phyloP scores from a whole-genome alignment of 2,888 invertebrate species.

The Cataglyphis rosenhaueri region DNA sequence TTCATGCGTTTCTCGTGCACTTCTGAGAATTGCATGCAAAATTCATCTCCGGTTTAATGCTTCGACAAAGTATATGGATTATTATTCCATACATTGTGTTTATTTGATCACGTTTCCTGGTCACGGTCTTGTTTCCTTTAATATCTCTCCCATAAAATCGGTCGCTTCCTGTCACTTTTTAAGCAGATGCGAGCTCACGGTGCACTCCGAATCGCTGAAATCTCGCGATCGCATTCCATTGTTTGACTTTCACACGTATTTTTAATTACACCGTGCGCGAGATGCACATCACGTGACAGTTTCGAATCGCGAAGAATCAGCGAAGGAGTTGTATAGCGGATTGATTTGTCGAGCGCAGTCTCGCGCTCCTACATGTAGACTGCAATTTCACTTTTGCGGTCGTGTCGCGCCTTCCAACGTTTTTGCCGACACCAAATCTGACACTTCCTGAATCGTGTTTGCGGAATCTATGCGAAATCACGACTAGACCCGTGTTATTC shows the following conservation, averaged over 20 bases:
- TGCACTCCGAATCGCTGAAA: conserved; percentile 3
- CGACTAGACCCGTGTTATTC: conserved; percentile 64
- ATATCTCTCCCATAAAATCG: background rate
- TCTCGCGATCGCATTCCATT: background rate
- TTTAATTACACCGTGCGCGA: conserved; percentile 13
- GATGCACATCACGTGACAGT: conserved; percentile 6
- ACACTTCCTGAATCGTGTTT: conserved; percentile 69
- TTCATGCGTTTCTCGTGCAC: background rate
- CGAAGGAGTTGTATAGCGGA: conserved; percentile 4
- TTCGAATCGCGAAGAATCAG: background rate
- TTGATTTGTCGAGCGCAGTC: conserved; percentile 6
- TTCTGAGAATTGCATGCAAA: background rate
- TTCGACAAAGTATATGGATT: background rate
- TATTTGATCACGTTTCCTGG: conserved; percentile 22
- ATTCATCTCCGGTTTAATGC: background rate
- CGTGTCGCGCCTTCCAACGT: conserved; percentile 56
- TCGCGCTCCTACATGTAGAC: background rate
- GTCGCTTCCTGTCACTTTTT: conserved; percentile 32
- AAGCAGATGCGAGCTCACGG: conserved; percentile 30
- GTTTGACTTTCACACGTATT: conserved; percentile 39
- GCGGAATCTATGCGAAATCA: conserved; percentile 61
- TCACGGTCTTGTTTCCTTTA: conserved; percentile 1
- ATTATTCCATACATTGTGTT: conserved; percentile 6
- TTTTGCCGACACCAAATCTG: conserved; percentile 57
- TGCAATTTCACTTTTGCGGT: conserved; percentile 65